Percentiles rank a stretch among this genome's conserved stretches.
Evolutionary conservation across 2,797 vertebrate species (phyloP).

Genomic region (Poecilia velifera): DNA sequence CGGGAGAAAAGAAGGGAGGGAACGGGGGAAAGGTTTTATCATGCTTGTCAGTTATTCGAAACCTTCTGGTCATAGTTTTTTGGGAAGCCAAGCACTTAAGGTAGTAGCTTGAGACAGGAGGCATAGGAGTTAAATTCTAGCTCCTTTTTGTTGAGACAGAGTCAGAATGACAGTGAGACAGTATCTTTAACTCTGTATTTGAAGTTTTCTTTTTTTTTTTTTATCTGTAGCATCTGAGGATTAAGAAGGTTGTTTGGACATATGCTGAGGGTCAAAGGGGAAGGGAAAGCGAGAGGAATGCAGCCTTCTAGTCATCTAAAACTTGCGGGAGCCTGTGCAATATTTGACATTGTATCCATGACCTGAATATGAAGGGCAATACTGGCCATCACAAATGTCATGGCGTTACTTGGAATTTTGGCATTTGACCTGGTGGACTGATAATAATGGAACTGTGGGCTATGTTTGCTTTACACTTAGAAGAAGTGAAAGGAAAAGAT

Average conservation of each 20-base stretch:
- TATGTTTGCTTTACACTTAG: constrained; percentile 8
- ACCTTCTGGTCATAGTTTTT: constrained; percentile 67
- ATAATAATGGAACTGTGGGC: constrained; percentile 9
- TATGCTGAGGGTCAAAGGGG: constrained; percentile 71
- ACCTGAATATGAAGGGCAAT: constrained; percentile 18
- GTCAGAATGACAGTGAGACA: constrained; percentile 25
- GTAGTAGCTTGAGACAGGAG: constrained; percentile 49
- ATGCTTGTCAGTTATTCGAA: constrained; percentile 74
- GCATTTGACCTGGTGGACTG: constrained; percentile 15
- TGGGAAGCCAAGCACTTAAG: constrained; percentile 65
- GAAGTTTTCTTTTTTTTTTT: constrained; percentile 11
- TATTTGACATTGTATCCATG: constrained; percentile 38
- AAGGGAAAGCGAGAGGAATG: constrained; percentile 72
- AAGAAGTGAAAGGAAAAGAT: constrained; percentile 7
- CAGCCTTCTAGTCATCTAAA: constrained; percentile 42
- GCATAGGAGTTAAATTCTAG: constrained; percentile 52
- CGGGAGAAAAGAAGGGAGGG: constrained; percentile 31
- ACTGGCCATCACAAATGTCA: constrained; percentile 19
- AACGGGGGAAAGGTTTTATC: constrained; percentile 71
- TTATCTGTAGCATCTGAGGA: constrained; percentile 48
- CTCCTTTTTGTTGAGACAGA: constrained; percentile 48
- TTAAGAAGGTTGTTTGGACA: constrained; percentile 76
- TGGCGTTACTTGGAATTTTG: constrained; percentile 3
- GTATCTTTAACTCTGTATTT: constrained; percentile 13
- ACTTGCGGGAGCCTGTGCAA: constrained; percentile 20